These are phyloP conservation scores for Zapus hudsonius DNA, from an alignment of 2,113 vertebrate species.

Conservation along the genomic window DNA sequence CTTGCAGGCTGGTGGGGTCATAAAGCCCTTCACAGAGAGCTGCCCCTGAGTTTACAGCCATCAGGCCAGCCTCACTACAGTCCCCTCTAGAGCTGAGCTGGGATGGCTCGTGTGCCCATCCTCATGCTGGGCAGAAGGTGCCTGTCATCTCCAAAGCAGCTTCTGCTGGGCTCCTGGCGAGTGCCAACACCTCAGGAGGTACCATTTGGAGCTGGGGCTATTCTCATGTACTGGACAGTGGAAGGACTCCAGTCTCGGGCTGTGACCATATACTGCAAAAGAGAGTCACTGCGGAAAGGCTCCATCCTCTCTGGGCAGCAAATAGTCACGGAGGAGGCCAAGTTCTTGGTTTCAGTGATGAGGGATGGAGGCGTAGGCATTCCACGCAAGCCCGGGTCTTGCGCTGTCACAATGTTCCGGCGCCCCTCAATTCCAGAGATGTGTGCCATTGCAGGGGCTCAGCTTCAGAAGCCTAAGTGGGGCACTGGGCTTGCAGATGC, in stretches of 20 bases:
- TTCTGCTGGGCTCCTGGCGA: no score
- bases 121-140: rapidly evolving
- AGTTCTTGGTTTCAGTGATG: background rate
- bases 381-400: background rate
- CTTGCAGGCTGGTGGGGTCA: background rate
- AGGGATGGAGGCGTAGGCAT: background rate
- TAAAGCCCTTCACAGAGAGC: background rate
- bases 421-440: background rate
- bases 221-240: background rate
- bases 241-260: background rate
- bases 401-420: no score
- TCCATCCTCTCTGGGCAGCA: background rate
- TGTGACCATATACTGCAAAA: background rate
- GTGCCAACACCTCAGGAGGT: background rate
- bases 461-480: background rate
- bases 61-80: background rate
- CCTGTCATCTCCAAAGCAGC: background rate
- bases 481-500: background rate
- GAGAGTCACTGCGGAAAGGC: background rate
- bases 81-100: background rate
- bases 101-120: background rate
- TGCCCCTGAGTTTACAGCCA: background rate
- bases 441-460: background rate
- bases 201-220: background rate
- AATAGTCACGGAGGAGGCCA: background rate